These are phyloP conservation scores for Monochamus alternatus DNA, from an alignment of 2,888 invertebrate genomes.

Conservation along the genomic window DNA sequence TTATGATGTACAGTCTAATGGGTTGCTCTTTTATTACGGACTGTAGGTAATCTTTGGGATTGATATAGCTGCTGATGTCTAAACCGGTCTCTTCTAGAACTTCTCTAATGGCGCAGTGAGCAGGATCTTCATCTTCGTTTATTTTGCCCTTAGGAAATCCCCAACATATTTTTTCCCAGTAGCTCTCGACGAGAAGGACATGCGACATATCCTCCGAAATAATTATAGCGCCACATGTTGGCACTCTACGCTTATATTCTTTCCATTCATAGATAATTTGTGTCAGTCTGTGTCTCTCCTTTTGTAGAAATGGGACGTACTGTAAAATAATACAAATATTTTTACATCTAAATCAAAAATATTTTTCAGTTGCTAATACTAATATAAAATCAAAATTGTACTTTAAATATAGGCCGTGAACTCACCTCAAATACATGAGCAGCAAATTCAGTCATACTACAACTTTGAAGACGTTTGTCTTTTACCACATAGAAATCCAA, in stretches of 20 bases:
- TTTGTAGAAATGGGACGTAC: conserved; percentile 91
- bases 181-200: conserved; percentile 91
- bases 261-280: conserved; percentile 91
- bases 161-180: conserved; percentile 93
- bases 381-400: not conserved
- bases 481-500: conserved; percentile 94
- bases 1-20: conserved; percentile 87
- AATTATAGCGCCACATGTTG: conserved; percentile 97
- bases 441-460: conserved; percentile 89
- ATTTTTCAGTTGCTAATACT: not conserved
- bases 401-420: conserved; percentile 19
- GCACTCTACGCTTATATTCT: conserved; percentile 95
- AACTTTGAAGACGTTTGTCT: conserved; percentile 79
- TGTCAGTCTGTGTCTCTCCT: conserved; percentile 83
- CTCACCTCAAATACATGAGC: conserved; percentile 86
- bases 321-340: no score
- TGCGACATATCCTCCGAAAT: conserved; percentile 86
- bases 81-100: conserved; percentile 98
- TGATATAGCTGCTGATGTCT: conserved; percentile 87
- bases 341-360: not conserved
- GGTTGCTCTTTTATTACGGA: conserved; percentile 92
- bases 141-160: conserved; percentile 99
- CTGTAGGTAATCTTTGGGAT: conserved; percentile 90
- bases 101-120: conserved; percentile 95
- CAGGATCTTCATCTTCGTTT: conserved; percentile 94